These are phyloP conservation scores for Pristis pectinata DNA, from an alignment of 2,797 vertebrate species.

Conservation along the genomic window DNA sequence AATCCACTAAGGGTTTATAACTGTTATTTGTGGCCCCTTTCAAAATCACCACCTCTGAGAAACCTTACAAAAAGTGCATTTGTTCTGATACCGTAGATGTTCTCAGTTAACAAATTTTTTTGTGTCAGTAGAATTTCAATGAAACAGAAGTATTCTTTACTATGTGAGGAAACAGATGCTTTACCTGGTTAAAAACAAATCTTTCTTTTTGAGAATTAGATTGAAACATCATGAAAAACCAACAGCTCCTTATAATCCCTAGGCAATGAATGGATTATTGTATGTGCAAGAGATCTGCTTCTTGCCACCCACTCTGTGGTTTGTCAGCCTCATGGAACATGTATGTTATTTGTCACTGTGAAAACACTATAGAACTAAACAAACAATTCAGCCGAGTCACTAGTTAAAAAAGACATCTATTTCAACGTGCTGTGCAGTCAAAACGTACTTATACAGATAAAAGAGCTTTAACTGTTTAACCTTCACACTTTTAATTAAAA, in stretches of 20 bases:
- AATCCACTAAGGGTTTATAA: background rate
- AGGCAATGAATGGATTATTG: slow-evolving; percentile 24
- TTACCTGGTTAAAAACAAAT: background rate
- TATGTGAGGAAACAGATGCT: background rate
- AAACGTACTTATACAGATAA: slow-evolving; percentile 7
- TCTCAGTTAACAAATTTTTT: background rate
- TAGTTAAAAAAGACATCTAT: background rate
- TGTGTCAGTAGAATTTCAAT: background rate
- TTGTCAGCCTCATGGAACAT: background rate
- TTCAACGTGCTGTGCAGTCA: background rate
- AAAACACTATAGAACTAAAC: slow-evolving; percentile 5
- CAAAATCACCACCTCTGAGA: background rate
- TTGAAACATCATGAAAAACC: background rate
- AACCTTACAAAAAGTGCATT: background rate
- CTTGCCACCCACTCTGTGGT: slow-evolving; percentile 18
- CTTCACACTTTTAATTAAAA: slow-evolving; percentile 55
- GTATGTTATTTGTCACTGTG: background rate
- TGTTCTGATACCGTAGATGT: background rate
- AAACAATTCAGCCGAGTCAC: background rate
- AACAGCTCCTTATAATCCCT: background rate
- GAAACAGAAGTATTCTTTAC: background rate
- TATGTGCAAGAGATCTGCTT: background rate
- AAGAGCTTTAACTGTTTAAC: slow-evolving; percentile 49
- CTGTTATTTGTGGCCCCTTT: background rate
- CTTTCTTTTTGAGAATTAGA: background rate